Base-by-base conservation (phyloP, 1,140 invertebrate species). In the Zaprionus ghesquierei region DNA sequence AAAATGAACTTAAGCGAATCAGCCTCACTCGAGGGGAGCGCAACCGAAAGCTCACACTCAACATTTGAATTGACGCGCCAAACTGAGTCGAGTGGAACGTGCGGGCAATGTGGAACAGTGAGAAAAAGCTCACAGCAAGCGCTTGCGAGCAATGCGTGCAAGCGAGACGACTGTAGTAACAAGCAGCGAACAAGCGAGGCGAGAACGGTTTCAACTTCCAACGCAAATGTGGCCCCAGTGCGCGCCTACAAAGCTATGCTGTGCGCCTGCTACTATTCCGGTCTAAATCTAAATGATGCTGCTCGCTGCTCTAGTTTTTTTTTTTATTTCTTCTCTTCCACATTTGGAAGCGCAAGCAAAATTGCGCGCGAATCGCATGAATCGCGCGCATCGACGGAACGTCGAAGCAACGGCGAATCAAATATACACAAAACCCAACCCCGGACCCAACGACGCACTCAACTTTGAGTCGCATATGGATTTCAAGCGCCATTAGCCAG, bases 221-320 rank as follows among this genome's bases (percentile, higher is more conserved):
- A 75, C 44, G 54, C 18, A n/a, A 64, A 18, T 63, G 69, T 54
- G 63, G 27, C 38, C 44, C 15, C 62, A 31, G 51, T 20, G 23
- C 23, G 9, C 56, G 9, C 56, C 54, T 49, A 20, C 54, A 51
- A 41, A 20, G 27, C 27, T 35, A 3, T 13, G 20, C 77, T 91
- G 90, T 22, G 53, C 55, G 70, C 90, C 89, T 91, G 79, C 53
- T 90, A 90, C 85, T 79, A 91, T 91, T 91, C 90, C 89, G 90
- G 90, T 91, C 89, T 91, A 91, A 89, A 91, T 90, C 89, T 91
- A 91, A 89, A 91, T 91, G 90, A 91, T 91, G 90, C 90, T 91
- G 80, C 81, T 85, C 38, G 50, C 72, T 90, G 89, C 90, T 91
- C 85, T 87, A 90, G 86, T 90, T 91, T 80, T 69, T 69, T 68